Evolutionary conservation across 2,797 vertebrate genomes (phyloP), one percentile per base, ranked within the genome.

Genomic region (Onychomys arenicola): DNA sequence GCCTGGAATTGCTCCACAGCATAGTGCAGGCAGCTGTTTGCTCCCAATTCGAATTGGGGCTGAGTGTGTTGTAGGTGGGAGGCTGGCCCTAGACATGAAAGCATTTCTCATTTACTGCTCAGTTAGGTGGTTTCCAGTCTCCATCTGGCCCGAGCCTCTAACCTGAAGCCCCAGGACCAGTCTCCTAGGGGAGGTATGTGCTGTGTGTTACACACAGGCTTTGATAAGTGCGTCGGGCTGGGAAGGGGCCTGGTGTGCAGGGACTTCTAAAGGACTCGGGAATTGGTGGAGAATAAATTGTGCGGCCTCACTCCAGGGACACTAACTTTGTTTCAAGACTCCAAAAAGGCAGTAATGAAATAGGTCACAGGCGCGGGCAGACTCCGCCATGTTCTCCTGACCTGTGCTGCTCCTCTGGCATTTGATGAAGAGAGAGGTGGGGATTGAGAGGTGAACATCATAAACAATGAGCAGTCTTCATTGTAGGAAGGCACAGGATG

Each of bases 301-400:
- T 0, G 0, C 0, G 21, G 90, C 32, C 29, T 17, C 32, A 0
- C 69, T n/a, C 65, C 0, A 19, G 92, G 67, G 94, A 96, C 37
- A 87, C 94, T 88, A 82, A 73, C 93, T 92, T 89, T 13, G 83
- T 34, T 71, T 55, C 0, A 0, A 21, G 59, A 19, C 93, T 90
- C 96, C 80, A 82, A 96, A 95, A 43, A 93, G 29, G 89, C 75
- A 1, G 2, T 14, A 57, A 55, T 52, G 95, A 95, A 78, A 89
- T 6, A 75, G 91, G 96, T 84, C 93, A 73, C 27, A 23, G 90
- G 86, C 78, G 52, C 34, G 19, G 81, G 81, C 37, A 0, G 82
- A 32, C 9, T 23, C 0, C 3, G 65, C 63, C 10, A 10, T 29
- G 6, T 3, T 7, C 61, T n/a, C 89, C 82, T 82, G 94, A 90